Base-by-base conservation (phyloP, 2,888 invertebrate genomes). In the Lasioglossum marginatum region DNA sequence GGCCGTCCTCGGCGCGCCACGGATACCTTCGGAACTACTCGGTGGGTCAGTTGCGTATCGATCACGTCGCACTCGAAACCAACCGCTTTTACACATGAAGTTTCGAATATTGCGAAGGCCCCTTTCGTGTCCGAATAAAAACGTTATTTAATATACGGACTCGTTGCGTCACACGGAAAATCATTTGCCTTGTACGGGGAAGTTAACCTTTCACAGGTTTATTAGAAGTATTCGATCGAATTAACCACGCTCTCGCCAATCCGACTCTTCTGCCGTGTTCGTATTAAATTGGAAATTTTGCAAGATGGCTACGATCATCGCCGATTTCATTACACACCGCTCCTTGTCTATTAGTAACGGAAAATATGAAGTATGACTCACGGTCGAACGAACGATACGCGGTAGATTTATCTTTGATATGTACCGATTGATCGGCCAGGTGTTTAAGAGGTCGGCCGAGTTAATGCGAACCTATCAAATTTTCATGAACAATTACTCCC, bases 401-500 rank as follows among this genome's bases (percentile, higher is more conserved):
- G 14, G n/a, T 80, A 70, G 34, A 73, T 68, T 74, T 45, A 70
- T 37, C 70, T 81, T 80, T 77, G 74, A 71, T 74, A 70, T 52
- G 2, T 77, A 83, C 71, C 76, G 78, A 89, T 87, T 86, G 91
- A 90, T 91, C 86, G 87, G 63, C 19, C 83, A 84, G 82, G 81
- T 85, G 85, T 81, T 85, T 87, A 77, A 81, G 76, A 91, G 91
- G 90, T 91, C 86, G 83, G 19, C 71, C 76, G 82, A 86, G 86
- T 88, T 86, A 91, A 88, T 73, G 85, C 82, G 81, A 72, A 77
- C 70, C 72, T 82, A 90, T 90, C 63, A 90, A 90, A 86, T 85
- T 90, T 90, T 90, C 91, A 90, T 90, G 89, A 86, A 73, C 88
- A 85, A 89, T 90, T 91, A 91, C 90, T 88, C 91, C 90, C 88